Evolutionary conservation across 2,888 invertebrate genomes (phyloP).

Genomic region (Belgica antarctica): DNA sequence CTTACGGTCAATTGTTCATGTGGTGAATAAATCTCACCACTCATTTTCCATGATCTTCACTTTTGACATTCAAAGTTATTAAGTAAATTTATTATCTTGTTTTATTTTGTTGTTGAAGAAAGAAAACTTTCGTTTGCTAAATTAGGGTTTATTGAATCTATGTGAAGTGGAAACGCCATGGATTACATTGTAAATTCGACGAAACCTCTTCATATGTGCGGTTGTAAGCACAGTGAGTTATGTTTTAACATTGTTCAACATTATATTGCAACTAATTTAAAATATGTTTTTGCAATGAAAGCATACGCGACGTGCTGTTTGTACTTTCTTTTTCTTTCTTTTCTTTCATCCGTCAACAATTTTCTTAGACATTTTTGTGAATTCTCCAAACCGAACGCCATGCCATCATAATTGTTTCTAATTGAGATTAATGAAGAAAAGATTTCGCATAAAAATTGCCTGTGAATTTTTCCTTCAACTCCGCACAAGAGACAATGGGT

Average conservation of each 20-base stretch:
- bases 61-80: background rate
- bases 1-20: conserved; percentile 10
- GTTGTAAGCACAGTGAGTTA: background rate
- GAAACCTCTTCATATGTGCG: background rate
- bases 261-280: conserved; percentile 19
- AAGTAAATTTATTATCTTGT: conserved; percentile 4
- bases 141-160: background rate
- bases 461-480: background rate
- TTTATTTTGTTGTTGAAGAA: no score
- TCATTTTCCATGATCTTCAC: conserved; percentile 16
- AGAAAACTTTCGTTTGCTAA: background rate
- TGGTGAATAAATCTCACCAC: background rate
- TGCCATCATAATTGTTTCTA: conserved; percentile 9
- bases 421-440: conserved; percentile 19
- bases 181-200: no score
- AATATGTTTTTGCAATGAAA: background rate
- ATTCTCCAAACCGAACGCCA: background rate
- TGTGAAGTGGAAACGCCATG: background rate
- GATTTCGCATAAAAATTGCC: background rate
- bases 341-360: conserved; percentile 1
- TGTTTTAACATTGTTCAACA: background rate
- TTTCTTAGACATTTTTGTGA: conserved; percentile 16
- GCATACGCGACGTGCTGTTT: conserved; percentile 8
- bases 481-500: background rate
- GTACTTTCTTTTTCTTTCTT: conserved; percentile 13